Percentiles rank a stretch among this genome's conserved stretches.
Evolutionary conservation across 2,888 invertebrate genomes (phyloP).

Genomic region (Hyles lineata): DNA sequence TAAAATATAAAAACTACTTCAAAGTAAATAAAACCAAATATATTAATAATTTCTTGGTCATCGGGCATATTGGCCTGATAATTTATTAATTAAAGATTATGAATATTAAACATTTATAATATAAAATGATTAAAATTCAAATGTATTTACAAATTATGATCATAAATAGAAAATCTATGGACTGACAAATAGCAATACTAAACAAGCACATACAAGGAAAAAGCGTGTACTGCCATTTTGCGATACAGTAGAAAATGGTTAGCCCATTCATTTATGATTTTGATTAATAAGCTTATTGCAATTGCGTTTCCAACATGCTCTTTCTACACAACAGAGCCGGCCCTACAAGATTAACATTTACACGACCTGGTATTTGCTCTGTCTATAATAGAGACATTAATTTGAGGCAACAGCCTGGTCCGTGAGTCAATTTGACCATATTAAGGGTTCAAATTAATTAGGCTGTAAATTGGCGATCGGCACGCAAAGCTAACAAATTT

Average conservation of each 20-base stretch:
- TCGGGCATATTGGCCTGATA: too few relatives aligned
- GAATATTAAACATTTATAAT: too few relatives aligned
- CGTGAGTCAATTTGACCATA: constrained; percentile 19
- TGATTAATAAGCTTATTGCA: not conserved
- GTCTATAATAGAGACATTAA: constrained; percentile 51
- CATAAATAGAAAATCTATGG: too few relatives aligned
- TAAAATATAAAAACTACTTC: too few relatives aligned
- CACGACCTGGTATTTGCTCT: constrained; percentile 52
- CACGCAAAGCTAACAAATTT: constrained; percentile 12
- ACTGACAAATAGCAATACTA: too few relatives aligned
- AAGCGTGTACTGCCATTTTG: not conserved
- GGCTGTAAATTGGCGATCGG: constrained; percentile 20
- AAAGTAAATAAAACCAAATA: too few relatives aligned
- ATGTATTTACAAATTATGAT: too few relatives aligned
- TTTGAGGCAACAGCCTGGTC: constrained; percentile 26
- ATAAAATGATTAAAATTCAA: too few relatives aligned
- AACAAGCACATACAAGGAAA: too few relatives aligned
- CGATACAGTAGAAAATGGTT: not conserved
- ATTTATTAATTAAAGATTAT: too few relatives aligned
- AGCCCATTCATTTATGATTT: not conserved
- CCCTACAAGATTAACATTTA: constrained; percentile 46
- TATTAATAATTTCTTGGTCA: too few relatives aligned
- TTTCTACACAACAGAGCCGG: constrained; percentile 27
- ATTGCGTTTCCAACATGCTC: not conserved
- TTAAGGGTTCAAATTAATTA: constrained; percentile 27